A percentile compares a stretch with the other conserved stretches of the same genome.
Conservation (phyloP, 2,797 vertebrate species). For the Pipistrellus pipistrellus region DNA sequence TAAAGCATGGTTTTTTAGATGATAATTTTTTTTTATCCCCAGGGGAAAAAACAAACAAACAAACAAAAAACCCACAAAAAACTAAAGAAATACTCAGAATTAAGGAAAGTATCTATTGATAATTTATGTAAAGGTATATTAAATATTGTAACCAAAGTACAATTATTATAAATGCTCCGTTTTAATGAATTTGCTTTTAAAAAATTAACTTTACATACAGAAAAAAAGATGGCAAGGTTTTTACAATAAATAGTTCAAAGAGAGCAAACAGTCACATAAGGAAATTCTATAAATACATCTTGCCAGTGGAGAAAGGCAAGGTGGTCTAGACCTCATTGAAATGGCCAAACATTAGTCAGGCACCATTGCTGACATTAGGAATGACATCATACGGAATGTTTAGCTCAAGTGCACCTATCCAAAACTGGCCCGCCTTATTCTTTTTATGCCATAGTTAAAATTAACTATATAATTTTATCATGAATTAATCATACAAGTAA, state of each 20-base stretch:
- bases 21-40: neutral
- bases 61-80: neutral
- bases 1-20: neutral
- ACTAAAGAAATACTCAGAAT: neutral
- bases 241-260: constrained; percentile 28
- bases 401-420: neutral
- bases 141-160: constrained; percentile 30
- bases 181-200: constrained; percentile 45
- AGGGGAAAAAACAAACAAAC: neutral
- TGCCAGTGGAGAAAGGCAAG: constrained; percentile 13
- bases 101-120: neutral
- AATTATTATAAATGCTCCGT: neutral
- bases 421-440: neutral
- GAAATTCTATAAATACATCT: constrained; percentile 76
- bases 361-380: neutral
- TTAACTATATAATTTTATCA: neutral
- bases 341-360: constrained; percentile 8
- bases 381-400: neutral
- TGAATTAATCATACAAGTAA: neutral
- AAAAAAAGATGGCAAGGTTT: constrained; percentile 32
- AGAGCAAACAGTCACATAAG: neutral
- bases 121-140: neutral
- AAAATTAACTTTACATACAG: constrained; percentile 36
- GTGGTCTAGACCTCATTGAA: neutral
- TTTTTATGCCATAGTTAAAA: constrained; percentile 43